Evolutionary conservation across 2,888 invertebrate genomes (phyloP).

Genomic region (Cantharis nigra): DNA sequence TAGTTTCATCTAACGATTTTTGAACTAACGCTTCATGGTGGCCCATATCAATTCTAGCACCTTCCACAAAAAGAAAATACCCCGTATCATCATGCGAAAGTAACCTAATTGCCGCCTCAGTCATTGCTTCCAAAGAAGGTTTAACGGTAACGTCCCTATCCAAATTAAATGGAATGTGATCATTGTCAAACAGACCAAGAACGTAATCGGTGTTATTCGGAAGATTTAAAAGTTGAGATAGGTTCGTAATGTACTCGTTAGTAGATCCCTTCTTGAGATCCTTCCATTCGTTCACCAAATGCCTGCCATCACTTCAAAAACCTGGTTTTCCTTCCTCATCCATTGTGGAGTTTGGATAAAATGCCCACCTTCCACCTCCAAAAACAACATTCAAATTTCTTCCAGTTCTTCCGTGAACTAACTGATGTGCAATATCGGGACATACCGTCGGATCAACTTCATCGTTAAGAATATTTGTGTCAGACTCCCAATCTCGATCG

Average conservation of each 20-base stretch:
- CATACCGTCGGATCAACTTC: slow-evolving; percentile 61
- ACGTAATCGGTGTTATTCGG: neutral
- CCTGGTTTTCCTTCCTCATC: slow-evolving; percentile 52
- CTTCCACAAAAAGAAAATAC: slow-evolving; percentile 75
- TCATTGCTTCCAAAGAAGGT: slow-evolving; percentile 78
- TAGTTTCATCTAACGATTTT: slow-evolving; percentile 76
- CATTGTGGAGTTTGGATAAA: slow-evolving; percentile 61
- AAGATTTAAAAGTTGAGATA: neutral
- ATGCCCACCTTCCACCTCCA: slow-evolving; percentile 74
- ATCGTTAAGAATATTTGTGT: slow-evolving; percentile 60
- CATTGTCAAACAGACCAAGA: neutral
- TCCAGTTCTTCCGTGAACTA: slow-evolving; percentile 69
- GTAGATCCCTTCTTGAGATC: neutral
- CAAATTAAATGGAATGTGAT: neutral
- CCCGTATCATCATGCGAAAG: slow-evolving; percentile 67
- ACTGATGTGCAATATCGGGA: slow-evolving; percentile 74
- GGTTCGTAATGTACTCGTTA: neutral
- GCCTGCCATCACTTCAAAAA: neutral
- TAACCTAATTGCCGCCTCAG: slow-evolving; percentile 72
- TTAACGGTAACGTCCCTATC: slow-evolving; percentile 43
- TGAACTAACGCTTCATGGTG: slow-evolving; percentile 72
- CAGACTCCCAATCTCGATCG: slow-evolving; percentile 74
- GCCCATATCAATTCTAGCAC: slow-evolving; percentile 73
- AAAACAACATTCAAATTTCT: slow-evolving; percentile 72
- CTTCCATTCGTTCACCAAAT: neutral